These are phyloP conservation scores for Harpalus rubripes DNA, from an alignment of 2,888 invertebrate genomes.

Conservation along the genomic window DNA sequence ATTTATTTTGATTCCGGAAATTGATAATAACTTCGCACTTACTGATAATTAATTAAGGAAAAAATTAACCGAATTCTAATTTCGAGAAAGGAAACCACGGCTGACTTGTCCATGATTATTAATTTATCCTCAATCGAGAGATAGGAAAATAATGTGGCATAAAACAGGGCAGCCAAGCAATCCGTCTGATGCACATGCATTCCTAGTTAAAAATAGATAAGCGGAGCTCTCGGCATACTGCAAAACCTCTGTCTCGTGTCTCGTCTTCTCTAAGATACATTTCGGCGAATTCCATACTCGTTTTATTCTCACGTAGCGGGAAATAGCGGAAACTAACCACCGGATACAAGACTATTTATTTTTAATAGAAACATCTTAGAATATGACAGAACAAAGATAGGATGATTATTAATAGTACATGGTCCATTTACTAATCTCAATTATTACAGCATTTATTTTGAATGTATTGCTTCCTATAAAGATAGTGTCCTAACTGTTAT, in stretches of 20 bases:
- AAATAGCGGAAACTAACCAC: neutral
- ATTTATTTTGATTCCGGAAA: too few species aligned
- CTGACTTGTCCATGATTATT: neutral
- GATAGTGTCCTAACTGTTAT: too few species aligned
- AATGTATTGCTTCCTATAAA: too few species aligned
- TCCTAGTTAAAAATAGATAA: slow-evolving; percentile 45
- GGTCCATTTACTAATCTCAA: too few species aligned
- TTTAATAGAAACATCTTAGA: neutral
- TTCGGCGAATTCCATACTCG: neutral
- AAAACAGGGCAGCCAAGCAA: neutral
- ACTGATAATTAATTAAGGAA: neutral
- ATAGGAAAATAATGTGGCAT: slow-evolving; percentile 2
- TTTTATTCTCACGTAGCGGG: neutral
- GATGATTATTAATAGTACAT: neutral
- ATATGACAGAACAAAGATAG: neutral
- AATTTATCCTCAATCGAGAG: neutral
- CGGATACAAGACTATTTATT: neutral
- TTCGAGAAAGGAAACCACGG: neutral
- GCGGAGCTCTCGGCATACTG: neutral
- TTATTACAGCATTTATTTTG: too few species aligned
- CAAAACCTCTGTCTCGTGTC: slow-evolving; percentile 16
- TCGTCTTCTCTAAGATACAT: neutral
- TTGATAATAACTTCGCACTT: neutral
- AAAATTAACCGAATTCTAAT: neutral
- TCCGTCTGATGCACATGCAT: slow-evolving; percentile 16